phyloP scores from a whole-genome alignment of 1,140 invertebrate genomes.

The Tetranychus urticae region DNA sequence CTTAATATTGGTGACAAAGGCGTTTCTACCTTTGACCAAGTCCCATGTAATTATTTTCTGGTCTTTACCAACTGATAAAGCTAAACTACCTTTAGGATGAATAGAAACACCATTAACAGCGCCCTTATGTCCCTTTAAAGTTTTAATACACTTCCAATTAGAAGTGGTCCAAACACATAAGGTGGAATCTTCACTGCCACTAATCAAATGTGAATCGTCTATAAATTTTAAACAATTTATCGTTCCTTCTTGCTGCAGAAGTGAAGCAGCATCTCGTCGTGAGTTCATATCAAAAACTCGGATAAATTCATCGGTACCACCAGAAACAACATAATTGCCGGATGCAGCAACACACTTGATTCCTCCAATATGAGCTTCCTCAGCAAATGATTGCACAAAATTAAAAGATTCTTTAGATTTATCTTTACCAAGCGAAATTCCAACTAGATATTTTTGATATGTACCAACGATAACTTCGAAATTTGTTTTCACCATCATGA shows the following conservation, averaged over 20 bases:
- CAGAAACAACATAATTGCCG: conserved; percentile 54
- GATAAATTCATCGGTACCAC: conserved; percentile 68
- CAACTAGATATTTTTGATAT: not conserved
- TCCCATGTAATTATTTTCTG: conserved; percentile 73
- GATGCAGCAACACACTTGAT: conserved; percentile 41
- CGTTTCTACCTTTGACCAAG: conserved; percentile 61
- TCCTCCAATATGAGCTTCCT: conserved; percentile 54
- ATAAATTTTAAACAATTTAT: conserved; percentile 51
- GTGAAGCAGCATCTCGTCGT: conserved; percentile 44
- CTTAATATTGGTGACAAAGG: conserved; percentile 60
- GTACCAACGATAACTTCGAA: not conserved
- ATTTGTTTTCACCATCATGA: too few relatives aligned
- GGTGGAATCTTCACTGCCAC: conserved; percentile 53
- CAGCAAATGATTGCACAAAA: conserved; percentile 51
- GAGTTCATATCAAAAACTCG: conserved; percentile 55
- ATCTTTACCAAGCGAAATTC: not conserved
- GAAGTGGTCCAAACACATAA: conserved; percentile 53
- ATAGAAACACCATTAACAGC: conserved; percentile 24
- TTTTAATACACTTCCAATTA: conserved; percentile 40
- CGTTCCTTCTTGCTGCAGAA: conserved; percentile 54
- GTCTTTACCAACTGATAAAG: conserved; percentile 59
- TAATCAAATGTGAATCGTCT: conserved; percentile 47
- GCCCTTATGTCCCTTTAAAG: conserved; percentile 22
- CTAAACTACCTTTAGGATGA: conserved; percentile 50
- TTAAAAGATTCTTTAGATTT: not conserved